Conservation (phyloP, 2,797 vertebrate genomes). For the Trichosurus vulpecula region DNA sequence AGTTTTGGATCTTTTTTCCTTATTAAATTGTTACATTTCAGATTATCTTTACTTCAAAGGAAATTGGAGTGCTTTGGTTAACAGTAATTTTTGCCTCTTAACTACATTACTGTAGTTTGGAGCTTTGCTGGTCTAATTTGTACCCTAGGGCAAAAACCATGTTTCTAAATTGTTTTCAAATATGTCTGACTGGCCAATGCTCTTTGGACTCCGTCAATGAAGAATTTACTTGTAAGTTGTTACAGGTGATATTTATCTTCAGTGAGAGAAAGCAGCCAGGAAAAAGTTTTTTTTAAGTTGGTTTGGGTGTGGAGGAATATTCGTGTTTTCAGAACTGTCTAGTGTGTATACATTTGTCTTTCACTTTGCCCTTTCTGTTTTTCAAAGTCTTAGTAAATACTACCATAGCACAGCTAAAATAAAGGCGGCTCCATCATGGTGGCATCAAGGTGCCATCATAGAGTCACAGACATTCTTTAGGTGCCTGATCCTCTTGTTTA, state of each 20-base stretch:
- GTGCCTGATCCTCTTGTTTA: neutral
- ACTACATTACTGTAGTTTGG: neutral
- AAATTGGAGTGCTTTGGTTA: constrained; percentile 44
- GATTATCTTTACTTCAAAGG: constrained; percentile 52
- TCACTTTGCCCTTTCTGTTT: accelerated
- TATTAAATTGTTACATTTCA: constrained; percentile 59
- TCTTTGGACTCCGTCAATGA: neutral
- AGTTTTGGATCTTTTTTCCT: constrained; percentile 43
- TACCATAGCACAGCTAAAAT: accelerated
- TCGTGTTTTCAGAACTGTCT: neutral
- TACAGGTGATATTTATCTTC: accelerated
- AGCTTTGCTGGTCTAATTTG: constrained; percentile 26
- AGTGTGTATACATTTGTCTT: neutral
- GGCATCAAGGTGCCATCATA: too few species aligned
- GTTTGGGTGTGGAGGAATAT: neutral
- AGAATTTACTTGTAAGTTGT: neutral
- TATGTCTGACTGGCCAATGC: neutral
- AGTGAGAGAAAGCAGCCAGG: accelerated
- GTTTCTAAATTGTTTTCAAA: constrained; percentile 34
- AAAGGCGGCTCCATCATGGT: accelerated
- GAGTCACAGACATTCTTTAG: neutral
- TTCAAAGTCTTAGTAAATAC: neutral
- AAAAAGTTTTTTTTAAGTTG: constrained; percentile 1
- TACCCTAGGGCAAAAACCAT: neutral
- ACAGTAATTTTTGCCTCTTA: constrained; percentile 24